Conservation (phyloP, 2,888 invertebrate species). For the Drymonia ruficornis region DNA sequence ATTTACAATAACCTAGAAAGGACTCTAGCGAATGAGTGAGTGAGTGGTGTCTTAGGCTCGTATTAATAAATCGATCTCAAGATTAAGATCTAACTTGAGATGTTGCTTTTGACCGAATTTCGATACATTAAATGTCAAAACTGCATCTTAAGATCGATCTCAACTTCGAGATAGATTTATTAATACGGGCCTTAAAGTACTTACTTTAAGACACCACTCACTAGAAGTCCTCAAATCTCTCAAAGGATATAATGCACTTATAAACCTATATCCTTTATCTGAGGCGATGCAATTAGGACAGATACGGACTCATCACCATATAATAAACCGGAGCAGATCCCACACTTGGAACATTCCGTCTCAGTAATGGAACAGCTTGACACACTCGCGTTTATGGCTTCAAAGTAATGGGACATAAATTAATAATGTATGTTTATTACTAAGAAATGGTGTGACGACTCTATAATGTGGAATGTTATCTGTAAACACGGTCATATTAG, state of each 20-base stretch:
- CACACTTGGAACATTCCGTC: conserved; percentile 45
- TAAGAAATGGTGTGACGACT: conserved; percentile 15
- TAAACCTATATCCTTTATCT: conserved; percentile 53
- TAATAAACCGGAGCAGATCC: conserved; percentile 53
- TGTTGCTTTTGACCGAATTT: no score
- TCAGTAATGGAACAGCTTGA: conserved; percentile 26
- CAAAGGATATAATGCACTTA: conserved; percentile 51
- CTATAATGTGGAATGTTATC: conserved; percentile 17
- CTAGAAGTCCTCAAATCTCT: conserved; percentile 11
- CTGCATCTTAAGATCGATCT: no score
- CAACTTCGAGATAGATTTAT: no score
- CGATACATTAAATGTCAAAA: no score
- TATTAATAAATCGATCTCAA: no score
- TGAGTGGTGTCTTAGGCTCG: no score
- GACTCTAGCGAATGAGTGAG: no score
- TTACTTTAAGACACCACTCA: no score
- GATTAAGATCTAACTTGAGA: no score
- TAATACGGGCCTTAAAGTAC: no score
- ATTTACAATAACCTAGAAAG: no score
- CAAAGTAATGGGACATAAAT: conserved; percentile 4
- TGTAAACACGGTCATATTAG: neutral
- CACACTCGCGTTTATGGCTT: conserved; percentile 10
- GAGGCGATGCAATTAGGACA: conserved; percentile 48
- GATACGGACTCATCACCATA: conserved; percentile 53
- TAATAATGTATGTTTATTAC: conserved; percentile 3